phyloP scores from a whole-genome alignment of 53 echinoderm and acorn worm species.

The Holothuria leucospilota region DNA sequence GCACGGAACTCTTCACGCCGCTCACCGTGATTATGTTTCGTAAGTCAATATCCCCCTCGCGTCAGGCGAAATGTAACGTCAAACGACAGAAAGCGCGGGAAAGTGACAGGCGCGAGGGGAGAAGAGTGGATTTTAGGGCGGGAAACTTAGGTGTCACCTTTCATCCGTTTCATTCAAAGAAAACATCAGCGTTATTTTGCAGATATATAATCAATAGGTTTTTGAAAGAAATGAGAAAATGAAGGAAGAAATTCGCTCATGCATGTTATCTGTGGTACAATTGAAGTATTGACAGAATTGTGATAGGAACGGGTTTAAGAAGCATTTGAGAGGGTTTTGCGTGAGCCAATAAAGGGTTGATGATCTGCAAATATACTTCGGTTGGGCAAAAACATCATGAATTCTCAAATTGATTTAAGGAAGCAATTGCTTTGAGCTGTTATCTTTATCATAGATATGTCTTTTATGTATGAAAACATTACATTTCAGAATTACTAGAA shows the following conservation, averaged over 20 bases:
- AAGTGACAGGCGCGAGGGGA: conserved; percentile 59
- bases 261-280: conserved; percentile 1
- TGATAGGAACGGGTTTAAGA: conserved; percentile 17
- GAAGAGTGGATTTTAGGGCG: conserved; percentile 56
- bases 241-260: conserved; percentile 23
- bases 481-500: too few relatives aligned
- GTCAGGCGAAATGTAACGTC: conserved; percentile 52
- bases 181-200: conserved; percentile 30
- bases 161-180: conserved; percentile 44
- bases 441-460: too few relatives aligned
- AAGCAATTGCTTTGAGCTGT: too few relatives aligned
- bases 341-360: too few relatives aligned
- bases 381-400: too few relatives aligned
- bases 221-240: conserved; percentile 21
- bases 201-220: conserved; percentile 45
- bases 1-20: conserved; percentile 40
- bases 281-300: conserved; percentile 28
- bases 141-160: conserved; percentile 56
- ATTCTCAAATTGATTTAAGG: too few relatives aligned
- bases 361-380: too few relatives aligned
- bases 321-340: too few relatives aligned
- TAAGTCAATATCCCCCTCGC: conserved; percentile 54
- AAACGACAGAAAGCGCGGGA: conserved; percentile 44
- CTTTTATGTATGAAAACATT: too few relatives aligned
- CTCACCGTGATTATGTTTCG: conserved; percentile 38